Evolutionary conservation across 2,888 invertebrate species (phyloP), one percentile per base, ranked within the genome.

Genomic region (Thymelicus lineola): DNA sequence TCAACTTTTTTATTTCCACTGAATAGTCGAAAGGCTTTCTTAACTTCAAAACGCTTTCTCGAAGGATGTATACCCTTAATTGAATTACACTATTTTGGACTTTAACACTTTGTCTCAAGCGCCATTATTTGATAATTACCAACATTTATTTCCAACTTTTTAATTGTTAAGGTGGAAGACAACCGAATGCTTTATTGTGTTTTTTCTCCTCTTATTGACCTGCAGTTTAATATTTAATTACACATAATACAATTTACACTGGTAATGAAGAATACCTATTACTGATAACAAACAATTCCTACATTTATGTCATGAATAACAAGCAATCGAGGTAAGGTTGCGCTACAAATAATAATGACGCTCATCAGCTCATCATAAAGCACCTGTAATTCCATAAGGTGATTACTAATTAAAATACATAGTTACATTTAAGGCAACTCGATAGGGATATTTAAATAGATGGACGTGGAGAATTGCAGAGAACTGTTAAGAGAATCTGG

Each of bases 1-100:
- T 88, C 83, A 85, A 84, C 86, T 86, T 90, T 48, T 92, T 89
- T 92, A 87, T 90, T 91, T 90, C 82, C 84, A 86, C 79, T 86
- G 87, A 90, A 89, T 90, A 89, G 88, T 87, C 89, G 84, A 87
- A 88, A 89, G 87, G 86, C 87, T 91, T 89, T 87, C 86, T 87
- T 86, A 86, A 90, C 90, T 91, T 89, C 85, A 86, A 87, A 88
- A 87, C 79, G 84, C 82, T 86, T 85, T 84, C 82, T 80, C 80
- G 80, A 86, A 85, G 80, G 82, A 82, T 84, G 80, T 86, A 85
- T 82, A 85, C 80, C 76, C 79, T 79, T 79, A 72, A 67, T 73
- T 73, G 70, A 73, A 70, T 71, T 74, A 76, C 74, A 73, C 81
- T 75, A 87, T 81, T 87, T 85, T 87, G 76, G 79, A 87, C 89